Base-by-base conservation (phyloP, 2,888 invertebrate genomes). In the Oegoconia quadripuncta region DNA sequence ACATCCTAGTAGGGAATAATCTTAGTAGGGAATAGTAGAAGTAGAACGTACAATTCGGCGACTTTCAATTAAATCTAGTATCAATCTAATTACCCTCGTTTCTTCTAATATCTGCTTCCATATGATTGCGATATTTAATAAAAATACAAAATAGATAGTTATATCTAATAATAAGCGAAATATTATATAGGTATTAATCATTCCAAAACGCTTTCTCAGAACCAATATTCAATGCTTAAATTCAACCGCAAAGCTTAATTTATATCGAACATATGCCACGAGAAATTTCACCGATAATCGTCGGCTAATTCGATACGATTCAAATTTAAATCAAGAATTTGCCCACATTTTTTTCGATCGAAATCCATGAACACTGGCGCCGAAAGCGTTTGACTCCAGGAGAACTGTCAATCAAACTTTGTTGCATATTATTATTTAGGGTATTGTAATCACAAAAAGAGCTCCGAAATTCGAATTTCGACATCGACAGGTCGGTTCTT, bases 211-310 rank as follows among this genome's bases (percentile, higher is more conserved):
- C 16, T 17, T 37, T 49, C 42, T 39, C 38, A 30, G 37, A 44
- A 46, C 34, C 36, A 22, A 44, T 41, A 31, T 48, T 52, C 45
- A 46, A 54, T 47, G 41, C n/a, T 39, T 9, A 37, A 43, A 50
- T 47, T 38, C 23, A 42, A 58, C 59, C 63, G 52, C 61, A 59
- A 54, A 56, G 54, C 53, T 58, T 55, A 59, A 59, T 59, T 60
- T 60, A 67, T 66, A 63, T 59, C 54, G 59, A 81, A 77, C 83
- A 84, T 84, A 83, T 81, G 83, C 81, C 80, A 80, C 83, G 69
- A 62, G 57, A 73, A 75, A 74, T 74, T 78, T 77, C 70, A 63
- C 70, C 75, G 74, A 80, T 86, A 84, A 86, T 84, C 75, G 72
- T 46, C 63, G 59, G 58, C 79, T 83, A 84, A 86, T 86, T 86